Percentiles rank a stretch among this genome's conserved stretches.
phyloP scores from a whole-genome alignment of 1,140 invertebrate species.

The Bombus pascuorum region DNA sequence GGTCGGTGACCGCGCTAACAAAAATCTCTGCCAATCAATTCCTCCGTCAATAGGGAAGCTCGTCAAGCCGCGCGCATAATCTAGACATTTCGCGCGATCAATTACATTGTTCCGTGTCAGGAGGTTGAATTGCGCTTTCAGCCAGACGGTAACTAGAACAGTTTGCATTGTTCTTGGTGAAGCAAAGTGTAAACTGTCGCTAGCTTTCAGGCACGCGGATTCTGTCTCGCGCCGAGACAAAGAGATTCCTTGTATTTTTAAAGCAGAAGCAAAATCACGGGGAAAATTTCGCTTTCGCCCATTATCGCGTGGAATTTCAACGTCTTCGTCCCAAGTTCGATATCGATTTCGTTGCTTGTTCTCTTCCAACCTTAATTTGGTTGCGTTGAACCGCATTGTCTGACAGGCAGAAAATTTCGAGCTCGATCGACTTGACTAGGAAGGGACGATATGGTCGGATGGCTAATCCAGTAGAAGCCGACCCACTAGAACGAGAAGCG shows the following conservation, averaged over 20 bases:
- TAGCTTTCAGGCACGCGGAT: constrained; percentile 14
- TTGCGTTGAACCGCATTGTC: not conserved
- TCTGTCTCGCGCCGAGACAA: not conserved
- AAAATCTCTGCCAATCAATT: constrained; percentile 40
- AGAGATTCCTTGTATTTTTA: not conserved
- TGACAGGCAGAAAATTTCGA: not conserved
- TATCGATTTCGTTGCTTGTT: not conserved
- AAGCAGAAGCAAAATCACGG: not conserved
- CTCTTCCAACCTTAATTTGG: not conserved
- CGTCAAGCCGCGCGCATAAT: constrained; percentile 31
- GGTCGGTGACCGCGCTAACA: not conserved
- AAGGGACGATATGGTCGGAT: constrained; percentile 6
- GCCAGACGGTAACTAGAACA: not conserved
- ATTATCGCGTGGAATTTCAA: not conserved
- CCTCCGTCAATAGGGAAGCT: not conserved
- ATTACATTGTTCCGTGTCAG: constrained; percentile 37
- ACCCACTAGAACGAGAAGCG: constrained; percentile 37
- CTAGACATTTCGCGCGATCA: constrained; percentile 38
- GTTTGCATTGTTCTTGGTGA: constrained; percentile 34
- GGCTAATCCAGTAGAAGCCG: constrained; percentile 33
- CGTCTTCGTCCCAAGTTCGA: not conserved
- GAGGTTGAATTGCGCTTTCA: constrained; percentile 23
- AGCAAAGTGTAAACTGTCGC: constrained; percentile 37
- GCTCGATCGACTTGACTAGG: not conserved
- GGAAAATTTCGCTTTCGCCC: not conserved